A percentile compares a stretch with the other conserved stretches of the same genome.
Evolutionary conservation across 2,888 invertebrate genomes (phyloP).

Genomic region (Ennomos quercinarius): DNA sequence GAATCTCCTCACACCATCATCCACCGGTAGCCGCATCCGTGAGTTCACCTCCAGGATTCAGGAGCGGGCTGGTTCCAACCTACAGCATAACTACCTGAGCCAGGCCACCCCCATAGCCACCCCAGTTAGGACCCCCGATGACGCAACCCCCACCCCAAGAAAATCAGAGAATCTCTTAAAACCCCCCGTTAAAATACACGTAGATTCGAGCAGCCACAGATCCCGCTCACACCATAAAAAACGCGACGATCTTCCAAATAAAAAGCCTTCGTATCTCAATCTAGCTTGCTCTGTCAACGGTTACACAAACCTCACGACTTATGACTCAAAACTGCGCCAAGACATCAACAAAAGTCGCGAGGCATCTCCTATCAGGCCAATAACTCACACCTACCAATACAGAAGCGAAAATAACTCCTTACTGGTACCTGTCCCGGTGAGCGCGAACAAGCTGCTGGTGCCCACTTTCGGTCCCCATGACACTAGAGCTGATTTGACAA

Average conservation of each 20-base stretch:
- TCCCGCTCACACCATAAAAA: constrained; percentile 73
- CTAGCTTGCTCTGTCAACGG: constrained; percentile 96
- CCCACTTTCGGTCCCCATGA: constrained; percentile 83
- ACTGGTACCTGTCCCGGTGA: constrained; percentile 78
- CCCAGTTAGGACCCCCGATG: constrained; percentile 64
- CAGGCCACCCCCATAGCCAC: constrained; percentile 62
- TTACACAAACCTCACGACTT: constrained; percentile 94
- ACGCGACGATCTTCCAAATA: constrained; percentile 76
- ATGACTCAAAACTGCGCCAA: constrained; percentile 92
- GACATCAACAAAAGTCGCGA: constrained; percentile 90
- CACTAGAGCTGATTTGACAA: constrained; percentile 76
- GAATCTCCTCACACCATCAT: constrained; percentile 87
- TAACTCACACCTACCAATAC: constrained; percentile 78
- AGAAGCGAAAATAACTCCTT: constrained; percentile 75
- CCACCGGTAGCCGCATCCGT: constrained; percentile 82
- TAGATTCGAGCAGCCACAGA: constrained; percentile 71
- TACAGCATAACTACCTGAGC: constrained; percentile 57
- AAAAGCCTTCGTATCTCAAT: constrained; percentile 95
- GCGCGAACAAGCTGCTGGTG: constrained; percentile 83
- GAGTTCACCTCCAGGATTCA: constrained; percentile 87
- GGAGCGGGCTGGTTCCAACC: constrained; percentile 77
- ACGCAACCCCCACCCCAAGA: constrained; percentile 61
- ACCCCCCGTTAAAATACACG: constrained; percentile 74
- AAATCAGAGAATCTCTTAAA: constrained; percentile 72
- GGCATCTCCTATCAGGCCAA: constrained; percentile 89